Evolutionary conservation across 1,140 invertebrate species (phyloP).

Genomic region (Conus betulinus): DNA sequence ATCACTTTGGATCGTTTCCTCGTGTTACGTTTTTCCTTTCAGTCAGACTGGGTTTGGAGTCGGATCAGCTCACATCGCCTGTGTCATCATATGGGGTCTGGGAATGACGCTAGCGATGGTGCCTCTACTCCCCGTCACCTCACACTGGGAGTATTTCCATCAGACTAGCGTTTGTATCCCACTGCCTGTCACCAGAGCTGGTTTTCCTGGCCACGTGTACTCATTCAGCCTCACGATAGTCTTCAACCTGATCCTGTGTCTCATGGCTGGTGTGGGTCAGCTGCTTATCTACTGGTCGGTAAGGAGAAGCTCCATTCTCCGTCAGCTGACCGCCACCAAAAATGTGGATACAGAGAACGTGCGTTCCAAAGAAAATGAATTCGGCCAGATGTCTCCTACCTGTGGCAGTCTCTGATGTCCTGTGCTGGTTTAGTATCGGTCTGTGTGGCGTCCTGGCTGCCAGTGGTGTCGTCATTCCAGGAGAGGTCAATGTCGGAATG

Average conservation of each 20-base stretch:
- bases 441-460: no score
- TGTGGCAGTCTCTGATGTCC: no score
- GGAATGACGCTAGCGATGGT: background rate
- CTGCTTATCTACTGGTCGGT: no score
- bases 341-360: no score
- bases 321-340: no score
- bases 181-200: background rate
- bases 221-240: background rate
- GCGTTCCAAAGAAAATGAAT: no score
- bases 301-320: no score
- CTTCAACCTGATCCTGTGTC: background rate
- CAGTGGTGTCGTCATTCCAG: no score
- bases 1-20: slow-evolving; percentile 8
- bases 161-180: slow-evolving; percentile 20
- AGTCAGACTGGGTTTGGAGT: background rate
- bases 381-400: no score
- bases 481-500: no score
- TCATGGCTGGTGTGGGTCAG: no score
- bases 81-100: background rate
- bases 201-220: slow-evolving; percentile 4
- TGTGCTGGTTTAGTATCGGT: no score
- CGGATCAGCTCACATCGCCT: slow-evolving; percentile 6
- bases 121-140: background rate
- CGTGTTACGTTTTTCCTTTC: background rate
- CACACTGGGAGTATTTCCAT: slow-evolving; percentile 19